Evolutionary conservation across 1,140 invertebrate genomes (phyloP).

Genomic region (Drusus annulatus): DNA sequence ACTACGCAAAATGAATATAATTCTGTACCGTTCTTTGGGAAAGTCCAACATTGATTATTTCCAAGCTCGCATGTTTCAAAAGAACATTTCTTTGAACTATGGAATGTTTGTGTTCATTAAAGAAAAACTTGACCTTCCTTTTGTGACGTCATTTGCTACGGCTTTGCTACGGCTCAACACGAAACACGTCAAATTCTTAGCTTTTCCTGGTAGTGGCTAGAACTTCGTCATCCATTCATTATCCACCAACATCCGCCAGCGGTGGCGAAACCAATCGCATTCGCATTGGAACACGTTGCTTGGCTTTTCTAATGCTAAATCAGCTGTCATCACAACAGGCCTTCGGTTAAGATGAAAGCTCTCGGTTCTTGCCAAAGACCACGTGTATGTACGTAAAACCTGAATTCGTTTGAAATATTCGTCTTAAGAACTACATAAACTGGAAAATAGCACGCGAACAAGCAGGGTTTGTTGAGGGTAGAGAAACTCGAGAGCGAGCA

Average conservation of each 20-base stretch:
- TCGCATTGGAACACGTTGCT: background rate
- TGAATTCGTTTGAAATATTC: no score
- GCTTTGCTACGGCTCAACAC: background rate
- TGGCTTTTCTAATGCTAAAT: no score
- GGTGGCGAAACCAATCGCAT: background rate
- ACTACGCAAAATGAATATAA: background rate
- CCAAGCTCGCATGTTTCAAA: background rate
- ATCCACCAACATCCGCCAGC: background rate
- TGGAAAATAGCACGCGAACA: no score
- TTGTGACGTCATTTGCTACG: background rate
- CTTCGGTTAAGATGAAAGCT: background rate
- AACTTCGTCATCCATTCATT: background rate
- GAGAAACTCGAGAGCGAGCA: no score
- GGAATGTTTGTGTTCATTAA: constrained; percentile 8
- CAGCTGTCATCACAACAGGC: background rate
- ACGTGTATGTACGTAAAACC: no score
- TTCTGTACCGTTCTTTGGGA: background rate
- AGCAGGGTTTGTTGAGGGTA: no score
- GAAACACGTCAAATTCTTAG: background rate
- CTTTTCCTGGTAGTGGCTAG: constrained; percentile 8
- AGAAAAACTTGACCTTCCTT: constrained; percentile 30
- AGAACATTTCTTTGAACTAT: background rate
- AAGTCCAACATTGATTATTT: no score
- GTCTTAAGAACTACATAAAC: no score
- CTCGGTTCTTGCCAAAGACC: no score